Percentiles rank a stretch among this genome's conserved stretches.
phyloP scores from a whole-genome alignment of 2,888 invertebrate genomes.

The Gastrophysa polygoni region DNA sequence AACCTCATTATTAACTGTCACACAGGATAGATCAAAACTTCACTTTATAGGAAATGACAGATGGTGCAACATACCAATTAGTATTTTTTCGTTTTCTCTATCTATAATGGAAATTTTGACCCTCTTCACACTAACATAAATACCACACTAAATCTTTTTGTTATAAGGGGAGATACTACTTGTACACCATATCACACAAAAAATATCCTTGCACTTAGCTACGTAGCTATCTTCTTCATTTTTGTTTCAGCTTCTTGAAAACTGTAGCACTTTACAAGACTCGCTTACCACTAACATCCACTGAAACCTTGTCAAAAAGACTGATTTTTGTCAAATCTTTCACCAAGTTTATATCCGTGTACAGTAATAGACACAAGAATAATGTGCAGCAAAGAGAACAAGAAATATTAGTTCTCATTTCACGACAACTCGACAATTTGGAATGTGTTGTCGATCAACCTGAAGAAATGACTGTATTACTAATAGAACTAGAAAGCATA shows the following conservation, averaged over 20 bases:
- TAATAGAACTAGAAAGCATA: conserved; percentile 60
- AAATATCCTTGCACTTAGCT: neutral
- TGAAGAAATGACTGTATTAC: conserved; percentile 60
- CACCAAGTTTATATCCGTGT: conserved; percentile 65
- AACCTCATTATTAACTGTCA: too few relatives aligned
- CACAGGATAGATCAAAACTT: too few relatives aligned
- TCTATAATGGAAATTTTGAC: too few relatives aligned
- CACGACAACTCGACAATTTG: conserved; percentile 62
- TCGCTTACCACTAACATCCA: conserved; percentile 56
- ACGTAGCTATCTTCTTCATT: neutral
- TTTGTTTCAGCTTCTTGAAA: conserved; percentile 64
- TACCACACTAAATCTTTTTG: too few relatives aligned
- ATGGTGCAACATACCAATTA: too few relatives aligned
- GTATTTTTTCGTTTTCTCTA: too few relatives aligned
- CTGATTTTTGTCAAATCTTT: conserved; percentile 67
- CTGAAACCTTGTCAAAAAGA: conserved; percentile 60
- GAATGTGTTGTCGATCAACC: conserved; percentile 58
- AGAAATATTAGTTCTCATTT: conserved; percentile 59
- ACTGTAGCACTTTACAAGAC: conserved; percentile 65
- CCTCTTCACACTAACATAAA: too few relatives aligned
- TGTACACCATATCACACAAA: too few relatives aligned
- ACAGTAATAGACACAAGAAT: conserved; percentile 62
- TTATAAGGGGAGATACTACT: too few relatives aligned
- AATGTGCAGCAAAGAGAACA: conserved; percentile 59
- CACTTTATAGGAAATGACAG: too few relatives aligned